phyloP scores from a whole-genome alignment of 1,140 invertebrate species.

The Ostrea denselamellosa region DNA sequence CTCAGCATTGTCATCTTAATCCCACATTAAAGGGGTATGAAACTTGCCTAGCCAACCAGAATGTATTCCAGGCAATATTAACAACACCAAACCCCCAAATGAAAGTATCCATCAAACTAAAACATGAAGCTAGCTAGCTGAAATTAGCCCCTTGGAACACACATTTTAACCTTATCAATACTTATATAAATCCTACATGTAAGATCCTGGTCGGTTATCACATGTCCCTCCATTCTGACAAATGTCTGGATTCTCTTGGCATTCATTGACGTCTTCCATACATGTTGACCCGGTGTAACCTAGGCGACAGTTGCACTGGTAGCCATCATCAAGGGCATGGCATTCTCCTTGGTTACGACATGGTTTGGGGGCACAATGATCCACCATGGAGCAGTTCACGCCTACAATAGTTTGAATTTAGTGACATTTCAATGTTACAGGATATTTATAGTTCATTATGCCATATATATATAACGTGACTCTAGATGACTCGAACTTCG shows the following conservation, averaged over 20 bases:
- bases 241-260: conserved; percentile 85
- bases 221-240: conserved; percentile 94
- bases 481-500: no score
- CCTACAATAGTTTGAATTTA: conserved; percentile 81
- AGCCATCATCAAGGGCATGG: conserved; percentile 83
- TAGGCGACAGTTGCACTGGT: conserved; percentile 69
- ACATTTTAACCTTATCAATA: neutral
- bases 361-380: conserved; percentile 73
- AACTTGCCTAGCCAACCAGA: no score
- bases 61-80: no score
- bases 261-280: conserved; percentile 94
- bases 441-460: no score
- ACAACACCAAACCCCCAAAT: no score
- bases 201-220: conserved; percentile 88
- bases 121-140: no score
- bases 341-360: conserved; percentile 76
- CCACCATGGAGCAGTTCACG: conserved; percentile 90
- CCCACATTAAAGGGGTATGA: no score
- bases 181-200: conserved; percentile 84
- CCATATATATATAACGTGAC: no score
- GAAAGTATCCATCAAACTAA: no score
- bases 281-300: conserved; percentile 83
- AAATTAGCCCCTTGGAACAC: neutral
- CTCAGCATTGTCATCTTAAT: no score
- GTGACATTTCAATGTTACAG: no score